Conservation (phyloP, 2,113 vertebrate genomes). For the Tonatia bakeri region DNA sequence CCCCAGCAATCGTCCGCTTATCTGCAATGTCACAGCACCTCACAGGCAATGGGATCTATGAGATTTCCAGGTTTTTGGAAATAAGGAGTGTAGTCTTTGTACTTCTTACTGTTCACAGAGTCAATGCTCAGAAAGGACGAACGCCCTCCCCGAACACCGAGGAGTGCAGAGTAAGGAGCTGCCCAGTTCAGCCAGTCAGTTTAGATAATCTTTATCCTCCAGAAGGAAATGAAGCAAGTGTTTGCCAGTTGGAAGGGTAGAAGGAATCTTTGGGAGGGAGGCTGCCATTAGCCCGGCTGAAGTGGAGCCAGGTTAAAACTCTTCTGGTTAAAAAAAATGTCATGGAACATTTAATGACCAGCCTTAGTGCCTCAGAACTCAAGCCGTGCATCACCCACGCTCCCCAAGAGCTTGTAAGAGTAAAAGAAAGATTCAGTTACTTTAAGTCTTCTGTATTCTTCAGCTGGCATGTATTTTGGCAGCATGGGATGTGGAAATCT, state of each 20-base stretch:
- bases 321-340: conserved; percentile 27
- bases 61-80: neutral
- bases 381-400: neutral
- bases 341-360: conserved; percentile 63
- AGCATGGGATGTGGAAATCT: neutral
- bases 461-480: conserved; percentile 9
- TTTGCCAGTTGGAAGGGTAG: conserved; percentile 60
- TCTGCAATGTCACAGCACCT: neutral
- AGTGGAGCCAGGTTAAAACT: conserved; percentile 55
- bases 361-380: neutral
- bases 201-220: neutral
- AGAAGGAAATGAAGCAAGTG: conserved; percentile 49
- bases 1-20: neutral
- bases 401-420: neutral
- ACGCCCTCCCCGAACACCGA: neutral
- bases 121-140: neutral
- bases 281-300: conserved; percentile 50
- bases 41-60: neutral
- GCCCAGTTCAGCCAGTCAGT: neutral
- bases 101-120: neutral
- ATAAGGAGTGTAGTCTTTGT: neutral
- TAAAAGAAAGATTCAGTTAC: neutral
- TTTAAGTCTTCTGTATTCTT: neutral
- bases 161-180: neutral
- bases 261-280: conserved; percentile 68